These are phyloP conservation scores for Morus bassanus DNA, from an alignment of 2,797 vertebrate genomes.

Conservation along the genomic window DNA sequence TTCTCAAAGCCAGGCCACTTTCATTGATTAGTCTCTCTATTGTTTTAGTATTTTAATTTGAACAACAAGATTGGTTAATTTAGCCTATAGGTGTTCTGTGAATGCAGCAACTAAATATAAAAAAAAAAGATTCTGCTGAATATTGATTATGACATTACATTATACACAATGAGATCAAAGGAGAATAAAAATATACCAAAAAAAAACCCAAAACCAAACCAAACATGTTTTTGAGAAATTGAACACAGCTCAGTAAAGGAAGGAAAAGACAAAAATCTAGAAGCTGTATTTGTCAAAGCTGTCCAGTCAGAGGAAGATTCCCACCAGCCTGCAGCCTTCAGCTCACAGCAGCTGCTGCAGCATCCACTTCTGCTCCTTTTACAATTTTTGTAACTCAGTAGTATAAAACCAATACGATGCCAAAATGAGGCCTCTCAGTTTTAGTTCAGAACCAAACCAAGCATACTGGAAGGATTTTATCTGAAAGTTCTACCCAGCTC, in stretches of 20 bases:
- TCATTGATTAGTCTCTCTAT: background rate
- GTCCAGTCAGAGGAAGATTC: background rate
- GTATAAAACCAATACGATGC: background rate
- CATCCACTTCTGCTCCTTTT: background rate
- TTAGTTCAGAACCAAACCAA: background rate
- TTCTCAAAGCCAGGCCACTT: background rate
- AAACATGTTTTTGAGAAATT: background rate
- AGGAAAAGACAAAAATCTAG: background rate
- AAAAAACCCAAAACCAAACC: too few relatives aligned
- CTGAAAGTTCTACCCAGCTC: background rate
- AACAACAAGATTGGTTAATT: background rate
- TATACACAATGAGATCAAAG: background rate
- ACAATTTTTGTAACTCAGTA: background rate
- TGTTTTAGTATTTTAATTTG: background rate
- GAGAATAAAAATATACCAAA: background rate
- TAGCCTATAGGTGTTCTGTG: background rate
- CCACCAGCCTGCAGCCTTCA: background rate
- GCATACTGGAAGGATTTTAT: background rate
- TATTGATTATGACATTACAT: background rate
- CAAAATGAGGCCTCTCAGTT: background rate
- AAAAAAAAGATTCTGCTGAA: background rate
- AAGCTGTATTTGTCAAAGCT: background rate
- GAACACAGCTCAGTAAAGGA: background rate
- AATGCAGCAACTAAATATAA: background rate
- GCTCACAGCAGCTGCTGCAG: background rate